Percentiles rank a stretch among this genome's conserved stretches.
These are phyloP conservation scores for Papilio protenor DNA, from an alignment of 2,888 invertebrate species.

Conservation along the genomic window DNA sequence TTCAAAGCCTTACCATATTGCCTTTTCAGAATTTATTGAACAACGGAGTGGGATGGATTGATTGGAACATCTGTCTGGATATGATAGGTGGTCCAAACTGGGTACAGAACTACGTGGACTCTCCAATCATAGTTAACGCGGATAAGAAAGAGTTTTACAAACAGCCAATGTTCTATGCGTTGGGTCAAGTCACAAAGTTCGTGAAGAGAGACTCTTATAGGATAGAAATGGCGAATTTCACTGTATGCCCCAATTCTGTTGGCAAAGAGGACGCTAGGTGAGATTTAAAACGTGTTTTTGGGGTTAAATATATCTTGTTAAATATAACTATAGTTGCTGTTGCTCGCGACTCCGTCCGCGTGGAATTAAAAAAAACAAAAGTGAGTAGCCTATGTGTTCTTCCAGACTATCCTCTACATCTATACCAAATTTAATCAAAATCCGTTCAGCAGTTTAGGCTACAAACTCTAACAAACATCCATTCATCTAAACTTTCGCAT, in stretches of 20 bases:
- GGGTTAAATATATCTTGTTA: not conserved
- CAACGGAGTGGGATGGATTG: slow-evolving; percentile 91
- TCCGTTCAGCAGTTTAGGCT: too few species aligned
- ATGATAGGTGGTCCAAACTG: slow-evolving; percentile 90
- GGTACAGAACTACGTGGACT: slow-evolving; percentile 89
- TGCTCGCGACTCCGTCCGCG: too few species aligned
- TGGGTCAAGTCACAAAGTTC: slow-evolving; percentile 91
- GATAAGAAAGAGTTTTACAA: slow-evolving; percentile 89
- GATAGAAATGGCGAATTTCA: slow-evolving; percentile 19
- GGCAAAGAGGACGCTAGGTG: not conserved
- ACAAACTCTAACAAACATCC: too few species aligned
- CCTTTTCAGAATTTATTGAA: slow-evolving; percentile 85
- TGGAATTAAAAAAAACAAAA: too few species aligned
- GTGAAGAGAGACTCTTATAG: slow-evolving; percentile 65
- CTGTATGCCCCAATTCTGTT: slow-evolving; percentile 1
- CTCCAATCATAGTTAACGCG: slow-evolving; percentile 83
- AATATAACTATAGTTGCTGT: too few species aligned
- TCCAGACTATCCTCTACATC: too few species aligned
- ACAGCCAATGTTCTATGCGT: slow-evolving; percentile 93
- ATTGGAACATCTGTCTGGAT: slow-evolving; percentile 93
- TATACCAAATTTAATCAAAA: too few species aligned
- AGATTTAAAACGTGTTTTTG: not conserved
- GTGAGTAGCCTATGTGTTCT: too few species aligned
- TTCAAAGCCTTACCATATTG: slow-evolving; percentile 3
- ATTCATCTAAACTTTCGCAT: too few species aligned